A percentile compares a stretch with the other conserved stretches of the same genome.
Conservation (phyloP, 2,888 invertebrate species). For the Hofmannophila pseudospretella region DNA sequence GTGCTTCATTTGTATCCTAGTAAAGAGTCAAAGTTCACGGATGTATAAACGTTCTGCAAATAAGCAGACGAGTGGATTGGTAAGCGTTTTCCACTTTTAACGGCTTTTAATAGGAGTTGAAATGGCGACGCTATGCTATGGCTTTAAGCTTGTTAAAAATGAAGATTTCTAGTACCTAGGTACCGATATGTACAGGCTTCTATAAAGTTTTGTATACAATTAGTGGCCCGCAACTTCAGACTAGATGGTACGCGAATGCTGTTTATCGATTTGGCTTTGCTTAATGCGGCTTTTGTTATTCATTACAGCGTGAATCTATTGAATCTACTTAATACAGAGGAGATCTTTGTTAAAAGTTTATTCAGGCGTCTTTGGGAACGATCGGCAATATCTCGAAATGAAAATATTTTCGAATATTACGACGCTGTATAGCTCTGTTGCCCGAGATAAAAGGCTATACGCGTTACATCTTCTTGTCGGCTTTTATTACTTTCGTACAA, state of each 20-base stretch:
- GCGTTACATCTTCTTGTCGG: slow-evolving; percentile 1
- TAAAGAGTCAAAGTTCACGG: too few relatives aligned
- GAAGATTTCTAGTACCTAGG: too few relatives aligned
- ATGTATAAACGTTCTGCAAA: too few relatives aligned
- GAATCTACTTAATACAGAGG: slow-evolving; percentile 19
- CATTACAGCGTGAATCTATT: slow-evolving; percentile 31
- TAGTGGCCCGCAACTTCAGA: too few relatives aligned
- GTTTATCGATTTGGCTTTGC: slow-evolving; percentile 36
- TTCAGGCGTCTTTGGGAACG: slow-evolving; percentile 15
- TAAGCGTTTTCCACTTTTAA: too few relatives aligned
- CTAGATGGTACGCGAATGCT: slow-evolving; percentile 23
- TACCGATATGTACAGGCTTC: too few relatives aligned
- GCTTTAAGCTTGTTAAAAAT: too few relatives aligned
- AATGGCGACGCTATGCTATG: too few relatives aligned
- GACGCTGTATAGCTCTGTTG: slow-evolving; percentile 5
- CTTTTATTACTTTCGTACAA: slow-evolving; percentile 5
- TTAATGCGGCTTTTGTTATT: slow-evolving; percentile 36
- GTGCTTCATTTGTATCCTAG: too few relatives aligned
- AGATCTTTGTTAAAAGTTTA: slow-evolving; percentile 27
- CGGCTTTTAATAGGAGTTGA: too few relatives aligned
- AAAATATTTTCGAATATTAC: slow-evolving; percentile 19
- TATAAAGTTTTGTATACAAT: too few relatives aligned
- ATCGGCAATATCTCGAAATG: slow-evolving; percentile 15
- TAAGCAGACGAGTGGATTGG: too few relatives aligned
- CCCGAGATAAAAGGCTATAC: slow-evolving; percentile 3